phyloP scores from a whole-genome alignment of 2,888 invertebrate species.

The Scaptomyza cyrtandrae region DNA sequence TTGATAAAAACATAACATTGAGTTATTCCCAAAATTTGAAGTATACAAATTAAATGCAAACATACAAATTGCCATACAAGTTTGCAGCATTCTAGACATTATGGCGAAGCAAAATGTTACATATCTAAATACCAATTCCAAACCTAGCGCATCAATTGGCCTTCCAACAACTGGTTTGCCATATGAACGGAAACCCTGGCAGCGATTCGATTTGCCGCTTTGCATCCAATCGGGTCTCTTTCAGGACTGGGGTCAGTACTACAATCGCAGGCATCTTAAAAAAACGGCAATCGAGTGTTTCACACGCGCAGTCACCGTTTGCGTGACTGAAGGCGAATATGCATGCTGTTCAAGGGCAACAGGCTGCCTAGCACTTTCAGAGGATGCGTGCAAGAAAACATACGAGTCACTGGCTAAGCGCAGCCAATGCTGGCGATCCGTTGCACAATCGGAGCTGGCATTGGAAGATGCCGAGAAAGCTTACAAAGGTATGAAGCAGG shows the following conservation, averaged over 20 bases:
- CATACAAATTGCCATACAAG: slow-evolving; percentile 1
- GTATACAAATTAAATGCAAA: slow-evolving; percentile 18
- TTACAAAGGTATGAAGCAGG: slow-evolving; percentile 4
- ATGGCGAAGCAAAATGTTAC: background rate
- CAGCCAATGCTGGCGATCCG: slow-evolving; percentile 54
- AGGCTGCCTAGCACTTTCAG: background rate
- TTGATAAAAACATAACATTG: slow-evolving; percentile 14
- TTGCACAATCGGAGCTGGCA: slow-evolving; percentile 69
- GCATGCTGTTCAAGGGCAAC: background rate
- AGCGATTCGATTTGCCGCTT: slow-evolving; percentile 47
- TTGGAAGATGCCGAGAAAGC: slow-evolving; percentile 66
- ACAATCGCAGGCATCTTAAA: slow-evolving; percentile 15
- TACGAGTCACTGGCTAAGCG: slow-evolving; percentile 1
- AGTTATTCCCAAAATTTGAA: slow-evolving; percentile 22
- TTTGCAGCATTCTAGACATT: background rate
- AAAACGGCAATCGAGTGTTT: slow-evolving; percentile 33
- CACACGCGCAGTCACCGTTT: slow-evolving; percentile 13
- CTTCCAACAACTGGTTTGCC: background rate
- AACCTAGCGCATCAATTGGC: background rate
- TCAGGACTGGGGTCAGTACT: slow-evolving; percentile 49
- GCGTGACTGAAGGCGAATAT: background rate
- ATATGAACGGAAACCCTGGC: slow-evolving; percentile 47
- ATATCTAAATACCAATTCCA: background rate
- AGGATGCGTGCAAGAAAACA: background rate
- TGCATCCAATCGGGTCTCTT: slow-evolving; percentile 42